These are phyloP conservation scores for Bombycilla garrulus DNA, from an alignment of 2,113 vertebrate genomes.

Conservation along the genomic window DNA sequence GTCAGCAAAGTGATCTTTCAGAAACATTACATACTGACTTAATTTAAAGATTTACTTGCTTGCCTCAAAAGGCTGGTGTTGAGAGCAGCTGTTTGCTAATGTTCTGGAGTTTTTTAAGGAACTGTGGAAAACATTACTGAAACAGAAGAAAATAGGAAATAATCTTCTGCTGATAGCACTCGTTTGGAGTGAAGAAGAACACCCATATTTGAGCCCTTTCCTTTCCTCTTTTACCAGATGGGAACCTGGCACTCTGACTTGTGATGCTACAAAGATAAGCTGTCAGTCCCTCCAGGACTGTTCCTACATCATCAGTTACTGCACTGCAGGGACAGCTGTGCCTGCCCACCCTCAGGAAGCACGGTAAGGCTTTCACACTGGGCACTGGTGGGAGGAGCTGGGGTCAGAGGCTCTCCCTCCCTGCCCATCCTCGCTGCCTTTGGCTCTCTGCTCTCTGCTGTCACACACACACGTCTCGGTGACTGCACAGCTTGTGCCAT, in stretches of 20 bases:
- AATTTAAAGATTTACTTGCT: neutral
- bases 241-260: neutral
- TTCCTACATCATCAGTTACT: rapidly evolving
- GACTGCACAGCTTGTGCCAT: neutral
- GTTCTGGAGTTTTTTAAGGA: neutral
- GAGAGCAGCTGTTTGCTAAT: neutral
- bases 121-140: neutral
- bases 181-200: neutral
- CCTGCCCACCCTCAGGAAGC: neutral
- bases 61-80: neutral
- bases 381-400: neutral
- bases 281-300: neutral
- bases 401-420: neutral
- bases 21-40: neutral
- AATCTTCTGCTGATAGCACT: neutral
- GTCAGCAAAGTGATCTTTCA: neutral
- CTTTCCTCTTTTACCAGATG: neutral
- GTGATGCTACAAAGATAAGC: neutral
- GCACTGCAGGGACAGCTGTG: neutral
- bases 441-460: neutral
- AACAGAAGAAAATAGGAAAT: neutral
- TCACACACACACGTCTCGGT: neutral
- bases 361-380: rapidly evolving
- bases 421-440: neutral
- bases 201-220: neutral